A percentile compares a stretch with the other conserved stretches of the same genome.
phyloP scores from a whole-genome alignment of 2,797 vertebrate species.

The Intellagama lesueurii region DNA sequence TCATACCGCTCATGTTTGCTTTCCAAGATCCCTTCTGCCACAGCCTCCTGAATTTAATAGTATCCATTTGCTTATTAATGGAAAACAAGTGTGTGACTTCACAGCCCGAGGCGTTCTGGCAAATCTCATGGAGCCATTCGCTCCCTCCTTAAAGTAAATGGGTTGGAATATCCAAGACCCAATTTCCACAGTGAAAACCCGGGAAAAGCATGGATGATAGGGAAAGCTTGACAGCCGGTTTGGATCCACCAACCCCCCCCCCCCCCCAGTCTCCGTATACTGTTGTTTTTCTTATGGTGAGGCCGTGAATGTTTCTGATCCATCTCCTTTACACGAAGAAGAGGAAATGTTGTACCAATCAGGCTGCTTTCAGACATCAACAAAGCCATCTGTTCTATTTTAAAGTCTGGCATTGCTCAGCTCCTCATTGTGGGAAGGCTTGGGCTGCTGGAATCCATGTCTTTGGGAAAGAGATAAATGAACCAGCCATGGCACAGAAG shows the following conservation, averaged over 20 bases:
- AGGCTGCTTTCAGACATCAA: slow-evolving; percentile 47
- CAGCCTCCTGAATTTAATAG: slow-evolving; percentile 38
- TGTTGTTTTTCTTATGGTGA: slow-evolving; percentile 5
- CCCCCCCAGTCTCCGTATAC: neutral
- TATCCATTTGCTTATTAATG: slow-evolving; percentile 12
- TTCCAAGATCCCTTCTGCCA: neutral
- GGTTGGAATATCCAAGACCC: neutral
- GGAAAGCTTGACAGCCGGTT: slow-evolving; percentile 18
- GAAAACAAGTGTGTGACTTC: neutral
- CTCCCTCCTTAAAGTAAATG: slow-evolving; percentile 26
- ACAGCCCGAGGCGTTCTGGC: slow-evolving; percentile 10
- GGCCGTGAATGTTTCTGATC: slow-evolving; percentile 48
- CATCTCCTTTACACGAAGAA: slow-evolving; percentile 24
- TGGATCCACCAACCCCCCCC: slow-evolving; percentile 9
- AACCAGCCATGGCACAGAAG: neutral
- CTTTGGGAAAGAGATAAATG: slow-evolving; percentile 5
- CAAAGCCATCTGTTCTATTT: slow-evolving; percentile 50
- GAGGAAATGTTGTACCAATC: slow-evolving; percentile 40
- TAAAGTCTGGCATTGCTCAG: slow-evolving; percentile 17
- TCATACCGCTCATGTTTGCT: no score
- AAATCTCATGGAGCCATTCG: neutral
- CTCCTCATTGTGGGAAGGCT: slow-evolving; percentile 36
- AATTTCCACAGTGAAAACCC: neutral
- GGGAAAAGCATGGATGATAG: slow-evolving; percentile 21
- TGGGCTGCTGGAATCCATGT: slow-evolving; percentile 7